A percentile compares a stretch with the other conserved stretches of the same genome.
Conservation (phyloP, 2,888 invertebrate species). For the Hermodice carunculata region DNA sequence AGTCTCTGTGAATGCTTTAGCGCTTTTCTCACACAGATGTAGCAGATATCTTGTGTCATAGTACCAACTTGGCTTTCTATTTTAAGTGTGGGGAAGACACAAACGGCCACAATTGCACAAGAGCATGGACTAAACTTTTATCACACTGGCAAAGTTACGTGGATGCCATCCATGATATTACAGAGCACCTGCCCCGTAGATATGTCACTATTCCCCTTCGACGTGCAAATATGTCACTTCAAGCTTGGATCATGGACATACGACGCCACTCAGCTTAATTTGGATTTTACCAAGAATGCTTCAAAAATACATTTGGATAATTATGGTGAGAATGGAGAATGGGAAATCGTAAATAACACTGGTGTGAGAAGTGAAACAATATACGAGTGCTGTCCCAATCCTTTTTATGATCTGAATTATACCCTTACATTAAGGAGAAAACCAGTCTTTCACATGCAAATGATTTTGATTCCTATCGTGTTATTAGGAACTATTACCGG, state of each 20-base stretch:
- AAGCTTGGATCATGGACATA: background rate
- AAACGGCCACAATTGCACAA: no score
- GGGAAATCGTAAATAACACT: conserved; percentile 2
- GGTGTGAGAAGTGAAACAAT: background rate
- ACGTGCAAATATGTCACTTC: background rate
- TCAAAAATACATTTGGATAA: background rate
- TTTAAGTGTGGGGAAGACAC: no score
- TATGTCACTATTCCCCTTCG: conserved; percentile 1
- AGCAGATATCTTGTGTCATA: no score
- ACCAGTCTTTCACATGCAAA: background rate
- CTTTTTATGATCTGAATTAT: background rate
- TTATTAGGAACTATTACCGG: background rate
- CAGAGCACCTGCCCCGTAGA: conserved; percentile 4
- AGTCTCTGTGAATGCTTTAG: no score
- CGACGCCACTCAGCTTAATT: background rate
- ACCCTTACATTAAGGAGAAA: background rate
- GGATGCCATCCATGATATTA: background rate
- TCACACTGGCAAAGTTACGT: no score
- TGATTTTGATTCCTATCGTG: conserved; percentile 1
- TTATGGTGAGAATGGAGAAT: background rate
- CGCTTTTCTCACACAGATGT: no score
- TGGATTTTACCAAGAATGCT: background rate
- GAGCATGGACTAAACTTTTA: no score
- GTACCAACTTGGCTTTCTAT: no score
- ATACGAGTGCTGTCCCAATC: background rate